phyloP scores from a whole-genome alignment of 2,797 vertebrate species.

The Iguana delicatissima region DNA sequence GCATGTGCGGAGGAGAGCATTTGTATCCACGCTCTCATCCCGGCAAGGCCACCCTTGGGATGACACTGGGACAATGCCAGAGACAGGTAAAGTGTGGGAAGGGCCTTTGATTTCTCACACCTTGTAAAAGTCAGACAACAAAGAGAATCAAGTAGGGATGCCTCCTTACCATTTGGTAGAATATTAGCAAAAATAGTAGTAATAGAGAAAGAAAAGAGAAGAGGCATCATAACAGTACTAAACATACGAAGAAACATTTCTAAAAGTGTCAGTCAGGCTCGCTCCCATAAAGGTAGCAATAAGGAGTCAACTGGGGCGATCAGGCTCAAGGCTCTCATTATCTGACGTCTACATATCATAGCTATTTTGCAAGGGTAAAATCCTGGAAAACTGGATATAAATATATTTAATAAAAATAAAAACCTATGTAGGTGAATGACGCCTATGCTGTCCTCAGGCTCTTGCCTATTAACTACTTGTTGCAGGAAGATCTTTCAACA shows the following conservation, averaged over 20 bases:
- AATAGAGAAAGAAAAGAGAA: not conserved
- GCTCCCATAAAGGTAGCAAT: not conserved
- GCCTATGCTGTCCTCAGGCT: too few relatives aligned
- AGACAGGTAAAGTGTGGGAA: too few relatives aligned
- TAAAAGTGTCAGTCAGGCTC: not conserved
- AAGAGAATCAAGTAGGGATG: not conserved
- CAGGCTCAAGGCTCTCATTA: not conserved
- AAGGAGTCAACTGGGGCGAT: not conserved
- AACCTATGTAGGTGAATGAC: too few relatives aligned
- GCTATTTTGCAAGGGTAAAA: not conserved
- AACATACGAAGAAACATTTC: not conserved
- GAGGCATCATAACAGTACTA: not conserved
- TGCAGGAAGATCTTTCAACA: too few relatives aligned
- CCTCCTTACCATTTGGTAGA: not conserved
- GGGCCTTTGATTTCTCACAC: not conserved
- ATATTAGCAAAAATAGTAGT: not conserved
- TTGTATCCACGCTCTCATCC: too few relatives aligned
- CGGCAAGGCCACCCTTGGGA: too few relatives aligned
- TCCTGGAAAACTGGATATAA: not conserved
- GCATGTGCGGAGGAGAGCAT: too few relatives aligned
- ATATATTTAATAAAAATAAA: not conserved
- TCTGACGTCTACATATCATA: not conserved
- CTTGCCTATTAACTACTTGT: too few relatives aligned
- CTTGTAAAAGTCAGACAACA: not conserved
- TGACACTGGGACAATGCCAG: too few relatives aligned